These are phyloP conservation scores for Thaumatotibia leucotreta DNA, from an alignment of 1,140 invertebrate genomes.

Conservation along the genomic window DNA sequence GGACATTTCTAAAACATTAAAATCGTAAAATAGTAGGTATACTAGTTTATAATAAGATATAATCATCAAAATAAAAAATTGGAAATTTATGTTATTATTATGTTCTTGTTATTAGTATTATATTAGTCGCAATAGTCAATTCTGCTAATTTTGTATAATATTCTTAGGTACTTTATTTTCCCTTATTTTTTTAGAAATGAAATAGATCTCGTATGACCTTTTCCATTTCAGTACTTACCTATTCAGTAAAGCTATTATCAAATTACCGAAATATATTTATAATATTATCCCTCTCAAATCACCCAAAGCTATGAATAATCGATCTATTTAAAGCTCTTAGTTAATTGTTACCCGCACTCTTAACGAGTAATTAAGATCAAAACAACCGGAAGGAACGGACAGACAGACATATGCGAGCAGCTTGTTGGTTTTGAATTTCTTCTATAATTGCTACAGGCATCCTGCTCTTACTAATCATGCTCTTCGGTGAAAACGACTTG, in stretches of 20 bases:
- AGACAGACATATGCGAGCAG: slow-evolving; percentile 1
- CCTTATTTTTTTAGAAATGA: too few species aligned
- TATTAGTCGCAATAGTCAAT: too few species aligned
- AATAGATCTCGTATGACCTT: too few species aligned
- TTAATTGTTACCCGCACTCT: slow-evolving; percentile 9
- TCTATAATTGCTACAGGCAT: neutral
- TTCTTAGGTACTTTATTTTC: too few species aligned
- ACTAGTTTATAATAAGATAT: too few species aligned
- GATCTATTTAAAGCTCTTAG: neutral
- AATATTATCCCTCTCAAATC: neutral
- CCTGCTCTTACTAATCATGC: neutral
- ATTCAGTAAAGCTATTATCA: neutral
- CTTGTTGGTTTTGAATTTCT: slow-evolving; percentile 9
- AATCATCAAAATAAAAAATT: too few species aligned
- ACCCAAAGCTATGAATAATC: neutral
- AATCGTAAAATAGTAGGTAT: too few species aligned
- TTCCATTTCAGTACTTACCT: neutral
- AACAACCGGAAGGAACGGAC: slow-evolving; percentile 7
- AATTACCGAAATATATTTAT: neutral
- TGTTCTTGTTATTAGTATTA: too few species aligned
- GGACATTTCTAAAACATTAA: too few species aligned
- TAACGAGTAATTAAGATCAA: slow-evolving; percentile 13
- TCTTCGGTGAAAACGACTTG: neutral
- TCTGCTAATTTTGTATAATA: too few species aligned
- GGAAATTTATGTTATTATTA: too few species aligned